Evolutionary conservation across 2,797 vertebrate species (phyloP).

Genomic region (Acipenser transmontanus): DNA sequence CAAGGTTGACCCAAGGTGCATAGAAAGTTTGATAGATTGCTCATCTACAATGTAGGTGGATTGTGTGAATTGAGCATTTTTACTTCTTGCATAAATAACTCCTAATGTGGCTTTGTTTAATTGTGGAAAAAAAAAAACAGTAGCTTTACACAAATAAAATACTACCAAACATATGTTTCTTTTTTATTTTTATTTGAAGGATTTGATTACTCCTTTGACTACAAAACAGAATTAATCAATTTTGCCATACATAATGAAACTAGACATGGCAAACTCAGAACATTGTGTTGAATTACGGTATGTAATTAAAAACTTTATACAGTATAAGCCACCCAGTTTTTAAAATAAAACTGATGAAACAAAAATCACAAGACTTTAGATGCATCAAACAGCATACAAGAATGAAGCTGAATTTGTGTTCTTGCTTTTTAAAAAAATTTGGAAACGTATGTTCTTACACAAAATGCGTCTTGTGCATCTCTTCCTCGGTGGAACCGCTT

Average conservation of each 20-base stretch:
- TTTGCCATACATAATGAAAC: constrained; percentile 45
- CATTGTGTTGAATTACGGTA: constrained; percentile 46
- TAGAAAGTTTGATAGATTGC: constrained; percentile 5
- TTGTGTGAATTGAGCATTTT: constrained; percentile 1
- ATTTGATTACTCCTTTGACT: constrained; percentile 56
- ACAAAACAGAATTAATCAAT: constrained; percentile 49
- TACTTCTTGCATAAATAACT: constrained; percentile 1
- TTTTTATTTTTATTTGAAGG: constrained; percentile 65
- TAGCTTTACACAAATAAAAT: constrained; percentile 13
- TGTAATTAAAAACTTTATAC: constrained; percentile 70
- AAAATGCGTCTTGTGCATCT: constrained; percentile 13
- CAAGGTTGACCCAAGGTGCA: neutral
- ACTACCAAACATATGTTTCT: constrained; percentile 12
- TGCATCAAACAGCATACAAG: constrained; percentile 28
- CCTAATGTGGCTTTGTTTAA: constrained; percentile 3
- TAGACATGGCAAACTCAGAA: constrained; percentile 55
- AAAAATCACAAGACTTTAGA: constrained; percentile 33
- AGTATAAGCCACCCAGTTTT: constrained; percentile 65
- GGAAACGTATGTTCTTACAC: constrained; percentile 44
- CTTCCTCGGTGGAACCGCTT: neutral
- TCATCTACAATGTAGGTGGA: constrained; percentile 22
- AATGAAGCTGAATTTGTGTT: constrained; percentile 24
- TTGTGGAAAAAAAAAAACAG: neutral
- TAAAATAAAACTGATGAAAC: constrained; percentile 65
- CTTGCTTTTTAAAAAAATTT: constrained; percentile 21